A percentile compares a stretch with the other conserved stretches of the same genome.
Evolutionary conservation across 2,888 invertebrate genomes (phyloP).

Genomic region (Spilarctia lutea): DNA sequence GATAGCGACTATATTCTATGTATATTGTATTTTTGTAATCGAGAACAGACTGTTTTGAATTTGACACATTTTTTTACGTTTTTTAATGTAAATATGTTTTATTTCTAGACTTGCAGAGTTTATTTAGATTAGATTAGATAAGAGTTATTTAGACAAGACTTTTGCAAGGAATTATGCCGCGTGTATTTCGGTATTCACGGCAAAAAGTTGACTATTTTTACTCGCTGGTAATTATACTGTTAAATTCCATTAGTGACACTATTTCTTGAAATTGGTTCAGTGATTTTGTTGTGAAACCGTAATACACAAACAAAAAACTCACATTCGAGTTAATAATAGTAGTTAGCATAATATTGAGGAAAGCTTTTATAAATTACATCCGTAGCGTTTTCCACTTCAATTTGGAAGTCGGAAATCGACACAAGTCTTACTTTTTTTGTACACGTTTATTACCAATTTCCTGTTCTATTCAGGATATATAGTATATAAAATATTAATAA

Average conservation of each 20-base stretch:
- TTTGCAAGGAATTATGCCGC: too few relatives aligned
- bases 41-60: slow-evolving; percentile 9
- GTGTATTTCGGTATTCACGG: too few relatives aligned
- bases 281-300: too few relatives aligned
- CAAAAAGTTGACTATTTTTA: too few relatives aligned
- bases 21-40: slow-evolving; percentile 6
- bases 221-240: too few relatives aligned
- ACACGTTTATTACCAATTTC: slow-evolving; percentile 13
- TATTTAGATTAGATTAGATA: too few relatives aligned
- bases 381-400: slow-evolving; percentile 40
- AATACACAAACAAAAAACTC: too few relatives aligned
- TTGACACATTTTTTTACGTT: neutral
- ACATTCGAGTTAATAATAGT: too few relatives aligned
- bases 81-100: neutral
- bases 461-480: slow-evolving; percentile 7
- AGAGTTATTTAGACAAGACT: too few relatives aligned
- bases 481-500: slow-evolving; percentile 9
- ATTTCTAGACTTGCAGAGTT: neutral
- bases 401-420: slow-evolving; percentile 22
- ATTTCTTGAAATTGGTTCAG: too few relatives aligned
- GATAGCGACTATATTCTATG: slow-evolving; percentile 1
- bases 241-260: too few relatives aligned
- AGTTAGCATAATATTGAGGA: neutral
- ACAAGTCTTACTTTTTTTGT: slow-evolving; percentile 11
- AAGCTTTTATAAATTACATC: slow-evolving; percentile 6